These are phyloP conservation scores for Eilema depressum DNA, from an alignment of 2,888 invertebrate genomes.

Conservation along the genomic window DNA sequence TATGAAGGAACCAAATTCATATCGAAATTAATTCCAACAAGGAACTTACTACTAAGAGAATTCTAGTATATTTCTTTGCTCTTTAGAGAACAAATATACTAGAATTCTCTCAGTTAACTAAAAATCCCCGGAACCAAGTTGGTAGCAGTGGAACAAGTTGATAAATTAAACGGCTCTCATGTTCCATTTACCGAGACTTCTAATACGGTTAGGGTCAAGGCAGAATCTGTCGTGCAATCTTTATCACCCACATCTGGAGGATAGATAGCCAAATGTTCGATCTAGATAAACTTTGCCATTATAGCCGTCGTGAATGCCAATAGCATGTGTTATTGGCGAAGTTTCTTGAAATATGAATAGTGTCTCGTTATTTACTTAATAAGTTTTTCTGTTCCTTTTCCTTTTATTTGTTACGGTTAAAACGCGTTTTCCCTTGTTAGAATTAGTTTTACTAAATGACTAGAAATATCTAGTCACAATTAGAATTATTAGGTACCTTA, in stretches of 20 bases:
- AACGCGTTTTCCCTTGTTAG: too few relatives aligned
- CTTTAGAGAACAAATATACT: conserved; percentile 10
- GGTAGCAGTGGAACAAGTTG: conserved; percentile 34
- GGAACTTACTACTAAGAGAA: not conserved
- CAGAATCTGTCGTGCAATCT: conserved; percentile 70
- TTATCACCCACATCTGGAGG: conserved; percentile 66
- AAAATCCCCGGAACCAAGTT: conserved; percentile 37
- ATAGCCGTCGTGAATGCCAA: conserved; percentile 45
- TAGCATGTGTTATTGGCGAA: conserved; percentile 38
- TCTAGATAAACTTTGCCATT: conserved; percentile 72
- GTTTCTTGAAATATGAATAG: conserved; percentile 19
- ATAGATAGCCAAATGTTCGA: conserved; percentile 64
- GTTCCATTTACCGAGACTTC: conserved; percentile 52
- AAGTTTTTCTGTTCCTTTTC: not conserved
- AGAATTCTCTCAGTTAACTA: conserved; percentile 8
- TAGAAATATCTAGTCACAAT: too few relatives aligned
- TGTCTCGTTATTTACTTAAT: not conserved
- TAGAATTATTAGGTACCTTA: too few relatives aligned
- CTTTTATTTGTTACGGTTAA: not conserved
- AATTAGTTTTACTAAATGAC: too few relatives aligned
- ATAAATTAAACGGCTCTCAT: conserved; percentile 56
- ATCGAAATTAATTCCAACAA: not conserved
- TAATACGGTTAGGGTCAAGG: conserved; percentile 58
- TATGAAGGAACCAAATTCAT: not conserved
- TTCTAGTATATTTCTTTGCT: too few relatives aligned